Evolutionary conservation across 2,113 vertebrate species (phyloP), one percentile per base, ranked within the genome.

Genomic region (Emydura subglobosa): DNA sequence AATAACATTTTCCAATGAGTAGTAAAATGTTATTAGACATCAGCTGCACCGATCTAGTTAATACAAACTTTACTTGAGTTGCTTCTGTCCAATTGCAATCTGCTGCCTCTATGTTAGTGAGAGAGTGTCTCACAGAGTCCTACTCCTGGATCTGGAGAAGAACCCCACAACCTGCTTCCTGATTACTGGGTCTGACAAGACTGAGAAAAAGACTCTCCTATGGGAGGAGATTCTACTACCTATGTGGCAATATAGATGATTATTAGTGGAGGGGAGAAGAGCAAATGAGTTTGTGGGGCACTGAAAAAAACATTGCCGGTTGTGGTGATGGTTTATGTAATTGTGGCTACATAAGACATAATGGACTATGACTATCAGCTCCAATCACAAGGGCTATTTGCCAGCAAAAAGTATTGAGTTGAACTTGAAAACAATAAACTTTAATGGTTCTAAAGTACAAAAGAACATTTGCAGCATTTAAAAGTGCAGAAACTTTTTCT

Each of bases 361-460:
- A 61, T 34, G 13, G 59, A 11, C 54, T 89, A 55, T 25, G 91
- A 14, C 21, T 97, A 47, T 39, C 34, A 5, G 9, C 87, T 84
- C 10, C 11, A 72, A 0, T 68, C 85, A 42, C 83, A 55, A 91
- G 81, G 51, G 34, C 78, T 88, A 29, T 94, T 95, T 90, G 86
- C n/a, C 16, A 59, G 86, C 24, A 44, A 27, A 5, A 54, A 84
- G 57, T 61, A 91, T 12, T 72, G 49, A 88, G 79, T 80, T 90
- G 55, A 68, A 2, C 93, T 47, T 79, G 22, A 89, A 5, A 31
- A 74, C 86, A 89, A 96, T 92, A 44, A 87, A 5, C n/a, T 91
- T 81, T 93, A 93, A 86, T 94, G 92, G 80, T 96, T 93, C 87
- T 95, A 93, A 96, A 96, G 85, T 94, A 82, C 83, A 89, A 39